A percentile compares a stretch with the other conserved stretches of the same genome.
phyloP scores from a whole-genome alignment of 2,888 invertebrate species.

The Eilema caniola region DNA sequence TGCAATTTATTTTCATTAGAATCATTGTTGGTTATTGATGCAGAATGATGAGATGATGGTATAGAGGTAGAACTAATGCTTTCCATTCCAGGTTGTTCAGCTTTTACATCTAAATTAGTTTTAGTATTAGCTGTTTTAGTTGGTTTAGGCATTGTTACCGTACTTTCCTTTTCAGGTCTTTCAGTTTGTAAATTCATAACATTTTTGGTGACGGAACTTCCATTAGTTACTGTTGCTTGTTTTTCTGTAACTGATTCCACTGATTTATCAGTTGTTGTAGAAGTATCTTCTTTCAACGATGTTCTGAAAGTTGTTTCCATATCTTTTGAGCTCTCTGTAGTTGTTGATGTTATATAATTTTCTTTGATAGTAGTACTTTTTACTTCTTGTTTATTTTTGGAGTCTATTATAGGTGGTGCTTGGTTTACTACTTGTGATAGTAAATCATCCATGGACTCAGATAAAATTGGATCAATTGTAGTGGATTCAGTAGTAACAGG shows the following conservation, averaged over 20 bases:
- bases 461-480: constrained; percentile 75
- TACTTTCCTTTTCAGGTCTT: constrained; percentile 29
- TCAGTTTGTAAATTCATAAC: constrained; percentile 23
- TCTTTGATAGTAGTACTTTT: constrained; percentile 42
- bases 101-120: constrained; percentile 27
- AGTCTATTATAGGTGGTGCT: constrained; percentile 59
- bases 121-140: constrained; percentile 30
- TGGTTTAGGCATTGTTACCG: constrained; percentile 15
- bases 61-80: constrained; percentile 17
- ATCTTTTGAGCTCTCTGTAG: constrained; percentile 32
- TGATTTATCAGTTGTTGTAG: constrained; percentile 33
- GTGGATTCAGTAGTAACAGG: constrained; percentile 52
- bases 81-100: constrained; percentile 50
- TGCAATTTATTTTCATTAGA: constrained; percentile 18
- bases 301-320: constrained; percentile 37
- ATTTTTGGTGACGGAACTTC: constrained; percentile 29
- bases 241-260: constrained; percentile 9
- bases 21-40: constrained; percentile 35
- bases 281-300: constrained; percentile 39
- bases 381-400: constrained; percentile 42
- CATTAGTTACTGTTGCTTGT: constrained; percentile 13
- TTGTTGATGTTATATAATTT: constrained; percentile 32
- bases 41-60: constrained; percentile 13
- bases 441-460: constrained; percentile 82
- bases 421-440: constrained; percentile 81